Conservation (phyloP, 2,888 invertebrate species). For the Caenorhabditis sp. region DNA sequence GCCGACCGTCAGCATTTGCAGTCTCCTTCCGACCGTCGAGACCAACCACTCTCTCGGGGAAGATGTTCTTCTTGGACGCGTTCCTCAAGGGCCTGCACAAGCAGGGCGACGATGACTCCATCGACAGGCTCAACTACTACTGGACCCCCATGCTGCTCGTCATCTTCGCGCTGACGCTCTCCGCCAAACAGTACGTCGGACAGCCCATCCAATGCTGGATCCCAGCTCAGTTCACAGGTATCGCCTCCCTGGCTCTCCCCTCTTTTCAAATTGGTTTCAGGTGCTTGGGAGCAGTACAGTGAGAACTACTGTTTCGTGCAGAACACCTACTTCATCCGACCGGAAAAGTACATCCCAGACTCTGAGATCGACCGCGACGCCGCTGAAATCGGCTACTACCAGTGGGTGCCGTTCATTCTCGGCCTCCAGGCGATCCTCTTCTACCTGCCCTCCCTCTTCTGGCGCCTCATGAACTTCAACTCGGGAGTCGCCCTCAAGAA, state of each 20-base stretch:
- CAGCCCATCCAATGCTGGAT: conserved; percentile 79
- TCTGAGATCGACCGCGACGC: conserved; percentile 69
- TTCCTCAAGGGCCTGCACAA: conserved; percentile 78
- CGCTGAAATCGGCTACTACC: conserved; percentile 80
- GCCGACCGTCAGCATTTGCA: conserved; percentile 12
- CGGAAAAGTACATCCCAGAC: conserved; percentile 76
- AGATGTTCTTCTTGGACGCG: conserved; percentile 78
- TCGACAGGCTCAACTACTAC: conserved; percentile 79
- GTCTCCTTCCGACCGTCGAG: conserved; percentile 54
- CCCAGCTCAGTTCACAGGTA: conserved; percentile 77
- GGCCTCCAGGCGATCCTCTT: conserved; percentile 81
- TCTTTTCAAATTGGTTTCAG: conserved; percentile 43
- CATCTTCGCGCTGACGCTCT: conserved; percentile 78
- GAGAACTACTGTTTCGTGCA: conserved; percentile 79
- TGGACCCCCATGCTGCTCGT: conserved; percentile 78
- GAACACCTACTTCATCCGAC: conserved; percentile 78
- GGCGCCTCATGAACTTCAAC: conserved; percentile 81
- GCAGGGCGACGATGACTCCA: conserved; percentile 78
- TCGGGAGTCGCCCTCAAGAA: conserved; percentile 70
- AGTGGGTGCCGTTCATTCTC: conserved; percentile 80
- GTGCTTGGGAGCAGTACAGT: conserved; percentile 79
- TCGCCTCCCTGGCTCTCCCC: too few relatives aligned
- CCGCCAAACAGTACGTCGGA: conserved; percentile 79
- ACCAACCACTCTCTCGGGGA: conserved; percentile 19
- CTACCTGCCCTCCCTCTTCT: conserved; percentile 81